These are phyloP conservation scores for Melanocharis versteri DNA, from an alignment of 2,113 vertebrate species.

Conservation along the genomic window DNA sequence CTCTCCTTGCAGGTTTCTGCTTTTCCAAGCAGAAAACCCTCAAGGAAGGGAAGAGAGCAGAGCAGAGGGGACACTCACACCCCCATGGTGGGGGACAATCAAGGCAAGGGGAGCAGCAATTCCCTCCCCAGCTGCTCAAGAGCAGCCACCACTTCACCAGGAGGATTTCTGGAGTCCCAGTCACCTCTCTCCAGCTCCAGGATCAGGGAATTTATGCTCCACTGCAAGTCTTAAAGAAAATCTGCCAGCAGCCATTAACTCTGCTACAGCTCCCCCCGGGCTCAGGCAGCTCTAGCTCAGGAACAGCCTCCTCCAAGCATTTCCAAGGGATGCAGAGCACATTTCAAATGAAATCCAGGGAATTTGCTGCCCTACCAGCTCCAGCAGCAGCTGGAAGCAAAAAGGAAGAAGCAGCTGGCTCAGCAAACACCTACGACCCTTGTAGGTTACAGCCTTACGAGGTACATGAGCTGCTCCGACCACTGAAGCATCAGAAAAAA, in stretches of 20 bases:
- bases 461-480: background rate
- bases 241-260: background rate
- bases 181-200: background rate
- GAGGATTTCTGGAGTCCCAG: background rate
- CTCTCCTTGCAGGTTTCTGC: background rate
- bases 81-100: rapidly evolving
- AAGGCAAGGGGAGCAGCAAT: background rate
- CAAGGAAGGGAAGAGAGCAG: background rate
- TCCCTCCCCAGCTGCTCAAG: background rate
- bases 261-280: background rate
- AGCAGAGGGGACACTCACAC: background rate
- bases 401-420: background rate
- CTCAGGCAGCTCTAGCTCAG: background rate
- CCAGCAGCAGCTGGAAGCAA: background rate
- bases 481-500: background rate
- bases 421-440: background rate
- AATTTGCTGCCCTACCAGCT: background rate
- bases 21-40: background rate
- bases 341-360: background rate
- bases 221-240: background rate
- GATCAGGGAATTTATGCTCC: background rate
- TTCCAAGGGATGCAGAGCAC: background rate
- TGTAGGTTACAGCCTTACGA: background rate
- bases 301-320: background rate
- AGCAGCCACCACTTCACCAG: background rate